Evolutionary conservation across 1,140 invertebrate genomes (phyloP), one percentile per base, ranked within the genome.

Genomic region (Drosophila ercepeae): DNA sequence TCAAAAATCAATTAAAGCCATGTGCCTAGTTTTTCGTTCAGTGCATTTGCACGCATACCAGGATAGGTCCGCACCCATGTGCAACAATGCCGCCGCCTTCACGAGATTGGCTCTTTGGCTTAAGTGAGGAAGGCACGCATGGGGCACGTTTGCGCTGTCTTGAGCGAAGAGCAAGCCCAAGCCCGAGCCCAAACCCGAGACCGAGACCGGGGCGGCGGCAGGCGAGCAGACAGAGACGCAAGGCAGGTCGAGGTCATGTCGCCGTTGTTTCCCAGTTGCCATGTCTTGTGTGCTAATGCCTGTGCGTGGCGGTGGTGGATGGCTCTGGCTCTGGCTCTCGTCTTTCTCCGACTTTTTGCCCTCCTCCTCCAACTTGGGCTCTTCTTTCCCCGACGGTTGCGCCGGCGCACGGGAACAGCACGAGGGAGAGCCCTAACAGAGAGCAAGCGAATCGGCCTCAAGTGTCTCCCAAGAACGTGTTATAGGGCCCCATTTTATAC

Each of bases 71-170:
- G 23, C 45, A 65, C 18, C 25, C 61, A 65, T 27, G 46, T 64
- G 45, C 60, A 81, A 86, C 81, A 84, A 81, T 79, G 71, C 48
- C 65, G 48, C 29, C 23, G 73, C 49, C 44, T 65, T 57, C 61
- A 54, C 64, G 23, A 73, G 75, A 73, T 73, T 73, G 68, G 53
- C 64, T 75, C 73, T 63, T 52, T 48, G 65, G 64, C 73, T 73
- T 78, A 84, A 75, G 74, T 65, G 78, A 83, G 78, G 75, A 88
- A 65, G 77, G 82, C 81, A 86, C 81, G 81, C 81, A 84, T 84
- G 81, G 82, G 76, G 76, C 81, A 81, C 81, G 76, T 42, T 49
- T 79, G 36, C 13, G 39, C 39, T 42, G 34, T 34, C 36, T 25
- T 42, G 36, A 41, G 51, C 27, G 52, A 48, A 73, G 58, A 69